Evolutionary conservation across 2,113 vertebrate species (phyloP).

Genomic region (Corythoichthys intestinalis): DNA sequence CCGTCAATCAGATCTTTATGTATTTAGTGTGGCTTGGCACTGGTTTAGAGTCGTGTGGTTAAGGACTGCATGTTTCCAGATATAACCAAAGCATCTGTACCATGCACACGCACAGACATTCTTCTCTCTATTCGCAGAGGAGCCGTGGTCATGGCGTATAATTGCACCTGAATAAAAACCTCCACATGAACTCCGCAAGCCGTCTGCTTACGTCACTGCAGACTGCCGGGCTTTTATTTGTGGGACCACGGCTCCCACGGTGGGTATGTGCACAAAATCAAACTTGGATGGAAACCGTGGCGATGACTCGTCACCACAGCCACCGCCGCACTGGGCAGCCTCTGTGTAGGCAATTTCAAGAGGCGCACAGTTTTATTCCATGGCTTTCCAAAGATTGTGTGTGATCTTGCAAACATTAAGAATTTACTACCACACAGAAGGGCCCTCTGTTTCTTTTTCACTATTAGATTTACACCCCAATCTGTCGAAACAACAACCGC

Average conservation of each 20-base stretch:
- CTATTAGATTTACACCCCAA: conserved; percentile 31
- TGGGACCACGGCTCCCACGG: conserved; percentile 55
- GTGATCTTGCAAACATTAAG: conserved; percentile 18
- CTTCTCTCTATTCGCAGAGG: not conserved
- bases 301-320: conserved; percentile 59
- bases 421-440: conserved; percentile 26
- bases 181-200: conserved; percentile 34
- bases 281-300: conserved; percentile 62
- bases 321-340: conserved; percentile 51
- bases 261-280: conserved; percentile 35
- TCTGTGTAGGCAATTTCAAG: conserved; percentile 39
- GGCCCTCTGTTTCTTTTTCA: conserved; percentile 32
- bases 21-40: not conserved
- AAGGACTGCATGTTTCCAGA: not conserved
- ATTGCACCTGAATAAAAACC: conserved; percentile 43
- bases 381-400: conserved; percentile 41
- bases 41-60: not conserved
- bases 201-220: conserved; percentile 50
- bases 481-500: conserved; percentile 56
- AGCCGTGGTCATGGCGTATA: conserved; percentile 19
- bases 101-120: conserved; percentile 10
- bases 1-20: not conserved
- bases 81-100: not conserved
- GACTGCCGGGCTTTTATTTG: conserved; percentile 26
- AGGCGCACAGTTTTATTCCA: conserved; percentile 49